Evolutionary conservation across 2,797 vertebrate genomes (phyloP), one percentile per base, ranked within the genome.

Genomic region (Rhinoraja longicauda): DNA sequence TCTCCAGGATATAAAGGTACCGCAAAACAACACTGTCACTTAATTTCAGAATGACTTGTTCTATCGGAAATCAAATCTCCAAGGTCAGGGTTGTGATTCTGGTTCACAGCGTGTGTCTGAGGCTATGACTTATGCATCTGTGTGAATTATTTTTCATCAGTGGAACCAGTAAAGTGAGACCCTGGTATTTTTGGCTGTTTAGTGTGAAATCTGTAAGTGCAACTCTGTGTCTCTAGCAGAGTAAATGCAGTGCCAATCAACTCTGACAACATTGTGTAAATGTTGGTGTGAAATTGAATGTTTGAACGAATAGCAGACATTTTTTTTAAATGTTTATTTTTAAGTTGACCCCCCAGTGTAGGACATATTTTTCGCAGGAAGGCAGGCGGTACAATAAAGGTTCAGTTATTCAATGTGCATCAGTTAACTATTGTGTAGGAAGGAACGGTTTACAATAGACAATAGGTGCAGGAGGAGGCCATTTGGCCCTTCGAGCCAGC

Each of bases 1-100:
- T 94, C 96, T 99, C 4, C 95, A 97, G 67, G 95, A 96, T 88
- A 96, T 98, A 73, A 98, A 98, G 97, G 98, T 99, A 95, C 21
- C 39, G 45, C 21, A 24, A 67, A 64, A 88, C n/a, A 64, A 19
- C 36, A 29, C 73, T 53, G 39, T 32, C 39, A 67, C 36, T n/a
- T 75, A 29, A 45, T 6, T 92, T 73, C 39, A 26, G 70, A n/a
- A 57, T 92, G 0, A 13, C 24, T 17, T 73, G 70, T n/a, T 72
- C 24, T 8, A 26, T 75, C 21, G 70, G 72, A 39, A 73, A 53
- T 15, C 29, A 45, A 75, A 17, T 21, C 92, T 24, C 13, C 13
- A 5, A 75, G 24, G 6, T 73, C 36, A 53, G 12, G 7, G 24
- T 12, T 45, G 53, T 29, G 39, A 92, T 73, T 73, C 12, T 92